A percentile compares a stretch with the other conserved stretches of the same genome.
Evolutionary conservation across 2,888 invertebrate species (phyloP).

Genomic region (Rhingia rostrata): DNA sequence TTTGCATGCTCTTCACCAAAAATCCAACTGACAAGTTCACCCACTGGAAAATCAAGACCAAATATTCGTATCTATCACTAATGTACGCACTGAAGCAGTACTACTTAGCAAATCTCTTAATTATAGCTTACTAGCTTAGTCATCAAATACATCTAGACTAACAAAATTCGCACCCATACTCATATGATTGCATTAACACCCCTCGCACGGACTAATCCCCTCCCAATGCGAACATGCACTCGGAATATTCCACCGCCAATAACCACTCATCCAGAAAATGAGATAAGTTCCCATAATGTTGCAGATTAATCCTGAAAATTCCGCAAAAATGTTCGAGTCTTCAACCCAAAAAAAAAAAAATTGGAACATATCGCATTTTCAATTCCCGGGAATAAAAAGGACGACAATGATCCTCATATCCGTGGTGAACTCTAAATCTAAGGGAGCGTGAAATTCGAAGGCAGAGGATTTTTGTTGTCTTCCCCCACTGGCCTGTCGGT

Average conservation of each 20-base stretch:
- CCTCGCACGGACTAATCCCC: constrained; percentile 17
- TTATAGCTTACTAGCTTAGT: constrained; percentile 15
- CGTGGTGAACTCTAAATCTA: constrained; percentile 53
- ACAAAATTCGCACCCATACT: background rate
- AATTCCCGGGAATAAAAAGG: background rate
- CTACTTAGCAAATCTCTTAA: constrained; percentile 26
- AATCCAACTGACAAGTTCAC: background rate
- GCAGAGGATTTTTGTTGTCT: background rate
- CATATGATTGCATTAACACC: constrained; percentile 9
- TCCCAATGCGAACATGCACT: background rate
- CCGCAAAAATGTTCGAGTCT: constrained; percentile 15
- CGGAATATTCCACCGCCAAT: constrained; percentile 1
- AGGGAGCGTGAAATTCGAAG: constrained; percentile 48
- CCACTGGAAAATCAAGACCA: background rate
- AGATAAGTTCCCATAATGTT: constrained; percentile 58
- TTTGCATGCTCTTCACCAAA: background rate
- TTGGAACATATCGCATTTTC: constrained; percentile 29
- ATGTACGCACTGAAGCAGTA: background rate
- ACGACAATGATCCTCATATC: constrained; percentile 10
- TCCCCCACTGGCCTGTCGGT: too few species aligned
- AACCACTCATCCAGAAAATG: constrained; percentile 50
- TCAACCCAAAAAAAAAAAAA: background rate
- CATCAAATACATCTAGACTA: constrained; percentile 11
- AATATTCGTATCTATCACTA: background rate
- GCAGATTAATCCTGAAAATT: constrained; percentile 27